Percentiles rank a stretch among this genome's conserved stretches.
These are phyloP conservation scores for Porites evermanni DNA, from an alignment of 92 coral and sea anemone species.

Conservation along the genomic window DNA sequence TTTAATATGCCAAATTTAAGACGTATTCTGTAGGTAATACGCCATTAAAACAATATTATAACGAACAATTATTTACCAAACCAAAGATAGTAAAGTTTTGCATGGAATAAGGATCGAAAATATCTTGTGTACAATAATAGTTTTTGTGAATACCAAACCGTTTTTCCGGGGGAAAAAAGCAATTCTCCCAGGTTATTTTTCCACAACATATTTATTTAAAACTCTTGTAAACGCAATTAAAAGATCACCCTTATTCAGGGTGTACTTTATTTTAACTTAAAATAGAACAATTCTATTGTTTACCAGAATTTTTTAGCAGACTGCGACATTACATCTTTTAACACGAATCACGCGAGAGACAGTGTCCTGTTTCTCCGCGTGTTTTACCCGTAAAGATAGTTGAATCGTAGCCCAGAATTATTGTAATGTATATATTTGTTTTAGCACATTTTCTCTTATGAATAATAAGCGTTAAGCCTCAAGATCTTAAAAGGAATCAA, in stretches of 20 bases:
- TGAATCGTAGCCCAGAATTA: not conserved
- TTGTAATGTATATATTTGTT: not conserved
- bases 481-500: too few species aligned
- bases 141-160: not conserved
- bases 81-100: slow-evolving; percentile 1
- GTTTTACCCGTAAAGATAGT: not conserved
- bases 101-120: slow-evolving; percentile 18
- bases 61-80: not conserved
- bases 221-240: slow-evolving; percentile 34
- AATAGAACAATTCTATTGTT: not conserved
- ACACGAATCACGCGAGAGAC: not conserved
- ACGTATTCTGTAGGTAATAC: not conserved
- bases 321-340: not conserved
- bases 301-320: not conserved
- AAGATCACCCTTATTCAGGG: slow-evolving; percentile 18
- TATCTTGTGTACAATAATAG: not conserved
- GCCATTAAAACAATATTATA: not conserved
- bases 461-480: too few species aligned
- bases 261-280: slow-evolving; percentile 35
- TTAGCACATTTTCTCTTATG: too few species aligned
- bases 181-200: slow-evolving; percentile 6
- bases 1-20: not conserved
- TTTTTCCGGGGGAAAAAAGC: slow-evolving; percentile 11
- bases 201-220: slow-evolving; percentile 39
- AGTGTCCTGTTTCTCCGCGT: not conserved